phyloP scores from a whole-genome alignment of 2,888 invertebrate genomes.

The Caenorhabditis auriculariae region DNA sequence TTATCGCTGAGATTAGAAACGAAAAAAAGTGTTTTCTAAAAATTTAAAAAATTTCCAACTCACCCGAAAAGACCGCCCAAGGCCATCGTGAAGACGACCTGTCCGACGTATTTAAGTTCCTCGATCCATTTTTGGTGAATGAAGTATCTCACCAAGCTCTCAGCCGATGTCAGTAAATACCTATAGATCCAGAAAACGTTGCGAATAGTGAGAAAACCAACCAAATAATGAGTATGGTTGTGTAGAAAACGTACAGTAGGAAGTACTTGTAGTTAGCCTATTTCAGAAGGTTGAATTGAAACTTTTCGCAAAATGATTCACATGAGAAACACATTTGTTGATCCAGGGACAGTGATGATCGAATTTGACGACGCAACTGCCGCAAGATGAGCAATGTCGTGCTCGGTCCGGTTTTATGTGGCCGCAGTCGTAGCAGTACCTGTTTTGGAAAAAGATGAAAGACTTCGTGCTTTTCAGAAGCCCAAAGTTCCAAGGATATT shows the following conservation, averaged over 20 bases:
- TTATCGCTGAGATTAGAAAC: too few relatives aligned
- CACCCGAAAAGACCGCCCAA: conserved; percentile 21
- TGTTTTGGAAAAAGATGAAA: conserved; percentile 1
- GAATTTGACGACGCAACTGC: conserved; percentile 47
- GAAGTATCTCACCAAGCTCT: conserved; percentile 42
- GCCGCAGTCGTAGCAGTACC: conserved; percentile 49
- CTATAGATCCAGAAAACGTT: conserved; percentile 10
- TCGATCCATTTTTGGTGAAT: conserved; percentile 33
- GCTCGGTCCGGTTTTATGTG: conserved; percentile 52
- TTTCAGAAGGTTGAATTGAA: not conserved
- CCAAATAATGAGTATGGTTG: conserved; percentile 29
- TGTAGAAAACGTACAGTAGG: conserved; percentile 48
- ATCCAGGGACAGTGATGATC: conserved; percentile 56
- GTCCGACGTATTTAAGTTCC: conserved; percentile 24
- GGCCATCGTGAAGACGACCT: conserved; percentile 7
- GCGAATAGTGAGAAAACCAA: conserved; percentile 4
- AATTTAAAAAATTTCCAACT: too few relatives aligned
- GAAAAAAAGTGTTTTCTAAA: too few relatives aligned
- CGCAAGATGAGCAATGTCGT: conserved; percentile 51
- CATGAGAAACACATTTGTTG: conserved; percentile 45
- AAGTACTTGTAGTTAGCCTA: conserved; percentile 52
- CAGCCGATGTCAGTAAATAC: conserved; percentile 33
- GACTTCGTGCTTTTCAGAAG: conserved; percentile 2
- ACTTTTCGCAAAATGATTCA: not conserved
- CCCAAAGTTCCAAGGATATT: too few relatives aligned